These are phyloP conservation scores for Vespertilio murinus DNA, from an alignment of 2,797 vertebrate genomes.

Conservation along the genomic window DNA sequence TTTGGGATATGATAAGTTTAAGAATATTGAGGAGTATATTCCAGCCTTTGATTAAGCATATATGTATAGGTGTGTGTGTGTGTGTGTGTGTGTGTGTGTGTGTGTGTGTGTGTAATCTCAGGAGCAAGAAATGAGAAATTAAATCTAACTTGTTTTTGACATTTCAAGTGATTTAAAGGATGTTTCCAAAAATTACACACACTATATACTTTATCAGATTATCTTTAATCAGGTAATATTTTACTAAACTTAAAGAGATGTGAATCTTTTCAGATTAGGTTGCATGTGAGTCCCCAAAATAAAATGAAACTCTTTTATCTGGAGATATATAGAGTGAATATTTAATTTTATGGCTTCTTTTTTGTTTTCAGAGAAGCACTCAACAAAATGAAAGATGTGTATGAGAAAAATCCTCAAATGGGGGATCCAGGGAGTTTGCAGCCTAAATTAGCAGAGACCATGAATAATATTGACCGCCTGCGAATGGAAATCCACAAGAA, in stretches of 20 bases:
- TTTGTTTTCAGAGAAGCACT: conserved; percentile 92
- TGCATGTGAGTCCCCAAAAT: background rate
- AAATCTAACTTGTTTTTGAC: background rate
- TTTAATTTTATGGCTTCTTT: conserved; percentile 46
- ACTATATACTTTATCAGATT: background rate
- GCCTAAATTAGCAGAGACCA: conserved; percentile 97
- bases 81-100: too few species aligned
- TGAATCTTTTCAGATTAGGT: background rate
- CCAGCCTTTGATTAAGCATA: background rate
- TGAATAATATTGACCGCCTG: conserved; percentile 96
- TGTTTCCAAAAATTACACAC: background rate
- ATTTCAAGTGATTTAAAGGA: conserved; percentile 48
- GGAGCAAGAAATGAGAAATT: conserved; percentile 20
- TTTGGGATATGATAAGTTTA: background rate
- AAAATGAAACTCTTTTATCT: background rate
- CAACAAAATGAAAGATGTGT: conserved; percentile 99
- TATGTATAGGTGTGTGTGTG: background rate
- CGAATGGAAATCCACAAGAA: conserved; percentile 98
- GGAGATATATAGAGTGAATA: conserved; percentile 19
- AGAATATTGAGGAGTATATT: conserved; percentile 48
- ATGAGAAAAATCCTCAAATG: conserved; percentile 99
- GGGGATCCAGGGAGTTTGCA: conserved; percentile 97
- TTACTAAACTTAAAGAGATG: conserved; percentile 31
- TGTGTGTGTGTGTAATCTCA: background rate
- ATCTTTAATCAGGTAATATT: conserved; percentile 45